phyloP scores from a whole-genome alignment of 2,113 vertebrate genomes.

The Eleginops maclovinus region DNA sequence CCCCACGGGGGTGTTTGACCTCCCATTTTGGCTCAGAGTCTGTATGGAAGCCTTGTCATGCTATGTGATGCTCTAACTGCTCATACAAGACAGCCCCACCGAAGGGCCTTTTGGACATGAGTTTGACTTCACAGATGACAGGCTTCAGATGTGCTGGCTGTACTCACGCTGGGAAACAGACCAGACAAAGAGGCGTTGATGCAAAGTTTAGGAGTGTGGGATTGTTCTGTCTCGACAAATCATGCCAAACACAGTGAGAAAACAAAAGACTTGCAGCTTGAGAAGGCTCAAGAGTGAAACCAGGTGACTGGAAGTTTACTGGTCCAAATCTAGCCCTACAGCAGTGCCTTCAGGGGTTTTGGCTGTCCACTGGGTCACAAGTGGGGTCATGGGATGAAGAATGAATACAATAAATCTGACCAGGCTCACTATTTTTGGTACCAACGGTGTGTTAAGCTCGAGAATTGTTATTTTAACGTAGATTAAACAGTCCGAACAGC shows the following conservation, averaged over 20 bases:
- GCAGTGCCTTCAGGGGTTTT: not conserved
- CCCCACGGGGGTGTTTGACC: slow-evolving; percentile 52
- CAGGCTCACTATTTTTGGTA: too few species aligned
- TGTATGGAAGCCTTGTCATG: slow-evolving; percentile 30
- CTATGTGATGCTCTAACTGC: slow-evolving; percentile 17
- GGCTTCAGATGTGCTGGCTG: slow-evolving; percentile 49
- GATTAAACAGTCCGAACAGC: not conserved
- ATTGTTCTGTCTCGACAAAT: slow-evolving; percentile 22
- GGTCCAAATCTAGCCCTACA: slow-evolving; percentile 4
- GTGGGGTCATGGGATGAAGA: not conserved
- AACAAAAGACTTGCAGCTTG: slow-evolving; percentile 12
- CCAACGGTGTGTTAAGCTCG: too few species aligned
- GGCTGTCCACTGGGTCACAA: not conserved
- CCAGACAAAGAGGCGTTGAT: slow-evolving; percentile 32
- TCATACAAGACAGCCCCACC: slow-evolving; percentile 10
- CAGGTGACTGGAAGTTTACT: slow-evolving; percentile 17
- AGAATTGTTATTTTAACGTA: not conserved
- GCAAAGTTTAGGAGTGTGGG: slow-evolving; percentile 23
- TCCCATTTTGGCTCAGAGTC: slow-evolving; percentile 34
- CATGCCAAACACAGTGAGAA: slow-evolving; percentile 19
- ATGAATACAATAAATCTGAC: not conserved
- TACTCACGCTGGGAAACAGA: slow-evolving; percentile 33
- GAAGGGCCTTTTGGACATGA: slow-evolving; percentile 31
- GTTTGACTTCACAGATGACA: slow-evolving; percentile 38
- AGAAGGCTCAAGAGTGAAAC: not conserved